These are phyloP conservation scores for Spatulosminthurus flaviceps DNA, from an alignment of 2,888 invertebrate genomes.

Conservation along the genomic window DNA sequence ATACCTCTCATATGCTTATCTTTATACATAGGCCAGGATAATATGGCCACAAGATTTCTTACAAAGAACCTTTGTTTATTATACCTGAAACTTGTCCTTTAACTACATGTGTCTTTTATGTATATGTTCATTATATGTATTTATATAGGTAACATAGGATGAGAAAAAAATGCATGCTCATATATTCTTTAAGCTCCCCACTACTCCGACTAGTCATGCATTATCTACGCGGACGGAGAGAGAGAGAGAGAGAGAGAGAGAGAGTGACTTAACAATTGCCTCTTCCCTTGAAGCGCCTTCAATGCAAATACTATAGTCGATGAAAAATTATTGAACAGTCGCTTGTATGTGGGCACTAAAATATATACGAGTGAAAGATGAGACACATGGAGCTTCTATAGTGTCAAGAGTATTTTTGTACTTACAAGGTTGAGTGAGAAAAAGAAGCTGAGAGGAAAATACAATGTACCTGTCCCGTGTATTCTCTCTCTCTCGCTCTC, in stretches of 20 bases:
- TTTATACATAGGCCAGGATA: too few relatives aligned
- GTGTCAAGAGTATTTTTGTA: conserved; percentile 25
- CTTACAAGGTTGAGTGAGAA: conserved; percentile 28
- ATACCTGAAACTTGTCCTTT: background rate
- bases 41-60: background rate
- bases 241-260: too few relatives aligned
- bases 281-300: conserved; percentile 25
- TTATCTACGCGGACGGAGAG: background rate
- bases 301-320: conserved; percentile 31
- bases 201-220: background rate
- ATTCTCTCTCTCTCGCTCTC: too few relatives aligned
- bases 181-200: too few relatives aligned
- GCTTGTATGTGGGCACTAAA: background rate
- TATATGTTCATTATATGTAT: too few relatives aligned
- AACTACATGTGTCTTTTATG: too few relatives aligned
- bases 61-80: conserved; percentile 18
- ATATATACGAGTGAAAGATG: background rate
- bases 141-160: too few relatives aligned
- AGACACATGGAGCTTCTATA: conserved; percentile 1
- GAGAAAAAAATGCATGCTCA: too few relatives aligned
- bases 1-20: background rate
- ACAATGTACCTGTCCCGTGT: conserved; percentile 43
- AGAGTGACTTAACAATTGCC: conserved; percentile 30
- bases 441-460: background rate
- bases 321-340: conserved; percentile 34